Evolutionary conservation across 2,113 vertebrate genomes (phyloP).

Genomic region (Eptesicus fuscus): DNA sequence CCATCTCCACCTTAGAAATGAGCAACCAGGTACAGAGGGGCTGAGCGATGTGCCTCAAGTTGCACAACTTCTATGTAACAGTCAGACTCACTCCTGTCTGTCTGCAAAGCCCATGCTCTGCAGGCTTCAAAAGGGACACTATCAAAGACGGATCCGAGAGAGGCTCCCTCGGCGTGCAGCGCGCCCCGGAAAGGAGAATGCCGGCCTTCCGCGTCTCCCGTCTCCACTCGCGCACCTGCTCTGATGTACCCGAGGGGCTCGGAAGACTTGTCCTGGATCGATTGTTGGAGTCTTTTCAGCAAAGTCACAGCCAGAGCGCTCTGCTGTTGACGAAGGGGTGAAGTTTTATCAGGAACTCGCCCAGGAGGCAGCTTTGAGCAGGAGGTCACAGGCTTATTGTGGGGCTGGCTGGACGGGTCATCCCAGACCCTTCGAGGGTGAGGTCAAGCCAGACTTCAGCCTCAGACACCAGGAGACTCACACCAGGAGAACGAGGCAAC

Average conservation of each 20-base stretch:
- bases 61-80: background rate
- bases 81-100: background rate
- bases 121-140: fast-evolving
- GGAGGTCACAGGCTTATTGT: background rate
- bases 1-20: background rate
- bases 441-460: background rate
- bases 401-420: background rate
- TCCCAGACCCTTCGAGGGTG: background rate
- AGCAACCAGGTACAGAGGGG: background rate
- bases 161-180: fast-evolving
- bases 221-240: background rate
- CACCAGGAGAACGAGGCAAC: constrained; percentile 38
- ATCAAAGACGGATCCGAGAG: fast-evolving
- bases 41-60: fast-evolving
- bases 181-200: fast-evolving
- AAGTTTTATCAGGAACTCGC: background rate
- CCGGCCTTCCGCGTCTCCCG: background rate
- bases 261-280: background rate
- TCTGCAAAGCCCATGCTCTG: background rate
- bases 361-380: background rate
- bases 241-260: background rate
- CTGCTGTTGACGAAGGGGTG: background rate
- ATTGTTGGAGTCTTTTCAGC: fast-evolving
- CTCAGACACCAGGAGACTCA: constrained; percentile 1
- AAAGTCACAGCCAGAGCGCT: background rate